Conservation (phyloP, 2,888 invertebrate genomes). For the Melieria crassipennis region DNA sequence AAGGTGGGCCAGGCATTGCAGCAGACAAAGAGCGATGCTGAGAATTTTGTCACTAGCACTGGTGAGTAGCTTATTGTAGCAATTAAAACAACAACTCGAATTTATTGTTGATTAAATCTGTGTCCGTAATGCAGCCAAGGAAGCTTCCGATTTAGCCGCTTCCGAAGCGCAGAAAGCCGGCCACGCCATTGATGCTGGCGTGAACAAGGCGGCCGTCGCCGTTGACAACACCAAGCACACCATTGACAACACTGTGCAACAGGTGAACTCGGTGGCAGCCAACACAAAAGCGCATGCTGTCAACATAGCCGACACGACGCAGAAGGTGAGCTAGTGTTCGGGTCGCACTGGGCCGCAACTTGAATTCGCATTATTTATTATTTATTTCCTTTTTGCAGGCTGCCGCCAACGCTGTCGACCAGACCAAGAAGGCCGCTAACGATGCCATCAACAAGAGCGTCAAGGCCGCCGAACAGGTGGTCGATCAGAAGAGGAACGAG, state of each 20-base stretch:
- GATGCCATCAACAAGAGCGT: constrained; percentile 67
- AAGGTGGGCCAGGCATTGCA: constrained; percentile 72
- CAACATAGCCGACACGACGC: constrained; percentile 61
- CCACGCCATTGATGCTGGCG: constrained; percentile 61
- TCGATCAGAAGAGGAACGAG: constrained; percentile 67
- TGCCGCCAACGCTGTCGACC: constrained; percentile 65
- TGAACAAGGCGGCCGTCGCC: constrained; percentile 55
- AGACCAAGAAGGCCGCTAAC: constrained; percentile 67
- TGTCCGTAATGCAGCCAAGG: constrained; percentile 54
- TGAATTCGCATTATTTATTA: too few species aligned
- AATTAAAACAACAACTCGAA: not conserved
- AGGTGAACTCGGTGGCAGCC: constrained; percentile 54
- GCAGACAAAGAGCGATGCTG: constrained; percentile 69
- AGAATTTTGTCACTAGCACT: constrained; percentile 68
- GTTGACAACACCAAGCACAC: constrained; percentile 57
- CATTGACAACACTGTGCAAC: constrained; percentile 56
- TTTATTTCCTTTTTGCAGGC: constrained; percentile 50
- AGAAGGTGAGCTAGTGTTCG: constrained; percentile 45
- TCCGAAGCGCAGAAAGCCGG: constrained; percentile 62
- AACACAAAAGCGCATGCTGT: constrained; percentile 62
- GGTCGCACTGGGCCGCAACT: not conserved
- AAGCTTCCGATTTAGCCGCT: constrained; percentile 63
- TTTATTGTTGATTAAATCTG: not conserved
- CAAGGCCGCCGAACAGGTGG: constrained; percentile 65
- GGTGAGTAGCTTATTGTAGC: constrained; percentile 50